Percentiles rank a stretch among this genome's conserved stretches.
phyloP scores from a whole-genome alignment of 1,140 invertebrate species.

The Lycorma delicatula region DNA sequence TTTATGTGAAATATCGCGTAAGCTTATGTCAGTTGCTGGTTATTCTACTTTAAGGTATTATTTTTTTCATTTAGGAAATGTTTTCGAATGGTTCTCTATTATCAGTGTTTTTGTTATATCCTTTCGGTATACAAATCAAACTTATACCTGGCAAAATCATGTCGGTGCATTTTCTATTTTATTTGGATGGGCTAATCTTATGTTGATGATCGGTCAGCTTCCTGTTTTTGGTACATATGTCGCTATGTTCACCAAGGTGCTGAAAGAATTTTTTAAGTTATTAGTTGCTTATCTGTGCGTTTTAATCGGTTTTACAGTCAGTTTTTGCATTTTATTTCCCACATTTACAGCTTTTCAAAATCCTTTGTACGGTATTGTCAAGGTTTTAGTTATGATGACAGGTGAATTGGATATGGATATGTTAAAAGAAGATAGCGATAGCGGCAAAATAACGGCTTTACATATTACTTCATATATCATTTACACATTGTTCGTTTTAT shows the following conservation, averaged over 20 bases:
- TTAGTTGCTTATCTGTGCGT: conserved; percentile 75
- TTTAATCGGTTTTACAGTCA: conserved; percentile 74
- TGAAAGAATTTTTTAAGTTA: conserved; percentile 75
- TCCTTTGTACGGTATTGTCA: conserved; percentile 68
- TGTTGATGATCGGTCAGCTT: conserved; percentile 78
- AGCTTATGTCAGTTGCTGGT: conserved; percentile 64
- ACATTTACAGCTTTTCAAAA: conserved; percentile 67
- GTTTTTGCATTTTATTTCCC: conserved; percentile 78
- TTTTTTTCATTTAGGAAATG: conserved; percentile 70
- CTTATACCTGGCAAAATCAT: conserved; percentile 71
- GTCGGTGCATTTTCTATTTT: conserved; percentile 73
- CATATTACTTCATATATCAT: conserved; percentile 63
- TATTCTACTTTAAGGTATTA: conserved; percentile 68
- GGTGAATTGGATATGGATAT: conserved; percentile 68
- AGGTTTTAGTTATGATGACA: conserved; percentile 83
- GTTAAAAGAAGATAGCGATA: conserved; percentile 47
- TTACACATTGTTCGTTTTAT: conserved; percentile 61
- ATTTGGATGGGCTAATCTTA: conserved; percentile 75
- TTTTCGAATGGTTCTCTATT: conserved; percentile 77
- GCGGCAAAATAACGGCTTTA: conserved; percentile 40
- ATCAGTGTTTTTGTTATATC: conserved; percentile 71
- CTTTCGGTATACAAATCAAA: conserved; percentile 63
- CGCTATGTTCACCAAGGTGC: conserved; percentile 77
- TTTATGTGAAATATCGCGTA: conserved; percentile 63
- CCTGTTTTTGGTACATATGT: conserved; percentile 79